Evolutionary conservation across 1,140 invertebrate genomes (phyloP), one percentile per base, ranked within the genome.

Genomic region (Zaprionus africanus): DNA sequence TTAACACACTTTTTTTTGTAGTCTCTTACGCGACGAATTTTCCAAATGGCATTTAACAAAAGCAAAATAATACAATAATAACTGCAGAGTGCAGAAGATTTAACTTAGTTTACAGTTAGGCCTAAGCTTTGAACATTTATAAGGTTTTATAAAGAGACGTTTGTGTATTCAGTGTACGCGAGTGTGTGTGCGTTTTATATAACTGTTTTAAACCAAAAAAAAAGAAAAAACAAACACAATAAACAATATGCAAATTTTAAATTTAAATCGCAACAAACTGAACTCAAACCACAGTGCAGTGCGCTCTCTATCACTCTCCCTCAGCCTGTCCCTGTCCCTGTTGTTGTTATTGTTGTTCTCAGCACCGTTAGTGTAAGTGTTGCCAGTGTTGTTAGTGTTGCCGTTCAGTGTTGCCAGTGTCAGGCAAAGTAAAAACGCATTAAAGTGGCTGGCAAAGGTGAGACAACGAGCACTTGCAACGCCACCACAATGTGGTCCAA

Each of bases 401-500:
- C 41, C 53, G 43, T 51, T 51, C 46, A 67, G 53, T 73, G 60
- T 76, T 59, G 78, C 49, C 26, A 57, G 53, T 54, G 54, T 24
- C 22, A 34, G 65, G 53, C 31, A 38, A 56, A 78, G 36, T 12
- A 60, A 63, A 82, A 65, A 63, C 61, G 78, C 74, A 59, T 76
- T 79, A 92, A 80, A 77, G 90, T 92, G 91, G 91, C 84, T 83
- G 70, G 71, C 64, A 91, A 90, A 87, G 79, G 82, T 74, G 88
- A 92, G 71, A 75, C 76, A 51, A 75, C 82, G 76, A 88, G 77
- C 71, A 67, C 36, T 69, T 70, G 71, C 74, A 72, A 63, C 79
- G 38, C 78, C 82, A 62, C 75, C 54, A 78, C 65, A 64, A 93
- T 93, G 92, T 93, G 92, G 92, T 93, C 92, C 78, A 92, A 92